Evolutionary conservation across 1,140 invertebrate genomes (phyloP).

Genomic region (Drosophila bocki): DNA sequence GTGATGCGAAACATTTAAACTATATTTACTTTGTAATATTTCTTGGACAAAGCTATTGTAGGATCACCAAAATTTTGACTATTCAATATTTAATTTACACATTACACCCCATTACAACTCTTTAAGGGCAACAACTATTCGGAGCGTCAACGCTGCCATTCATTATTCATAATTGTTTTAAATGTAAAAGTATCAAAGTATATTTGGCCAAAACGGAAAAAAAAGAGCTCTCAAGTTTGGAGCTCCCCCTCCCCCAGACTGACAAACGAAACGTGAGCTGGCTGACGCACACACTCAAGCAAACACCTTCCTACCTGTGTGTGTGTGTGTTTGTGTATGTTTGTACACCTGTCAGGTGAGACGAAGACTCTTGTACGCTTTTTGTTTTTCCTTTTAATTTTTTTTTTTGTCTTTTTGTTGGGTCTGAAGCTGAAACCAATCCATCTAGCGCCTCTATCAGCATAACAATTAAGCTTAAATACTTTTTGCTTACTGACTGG

Average conservation of each 20-base stretch:
- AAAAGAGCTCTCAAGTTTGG: conserved; percentile 51
- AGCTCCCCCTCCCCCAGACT: conserved; percentile 35
- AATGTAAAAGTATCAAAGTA: conserved; percentile 57
- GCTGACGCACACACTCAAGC: conserved; percentile 42
- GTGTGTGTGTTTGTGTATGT: conserved; percentile 24
- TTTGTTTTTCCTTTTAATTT: conserved; percentile 41
- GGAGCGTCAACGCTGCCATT: background rate
- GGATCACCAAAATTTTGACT: too few species aligned
- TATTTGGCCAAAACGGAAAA: conserved; percentile 47
- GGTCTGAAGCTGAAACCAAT: conserved; percentile 68
- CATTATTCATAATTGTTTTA: conserved; percentile 41
- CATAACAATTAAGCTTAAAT: conserved; percentile 83
- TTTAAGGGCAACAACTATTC: conserved; percentile 48
- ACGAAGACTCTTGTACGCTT: conserved; percentile 44
- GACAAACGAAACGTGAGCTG: conserved; percentile 73
- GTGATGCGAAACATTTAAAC: too few species aligned
- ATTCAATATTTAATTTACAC: background rate
- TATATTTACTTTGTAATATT: background rate
- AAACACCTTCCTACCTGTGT: conserved; percentile 42
- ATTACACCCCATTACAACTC: conserved; percentile 15
- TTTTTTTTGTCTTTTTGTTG: background rate
- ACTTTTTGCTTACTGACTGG: conserved; percentile 58
- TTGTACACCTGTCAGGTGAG: conserved; percentile 79
- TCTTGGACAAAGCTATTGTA: background rate
- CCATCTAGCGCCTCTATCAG: conserved; percentile 82